Percentiles rank a stretch among this genome's conserved stretches.
phyloP scores from a whole-genome alignment of 2,888 invertebrate genomes.

The Cephus spinipes region DNA sequence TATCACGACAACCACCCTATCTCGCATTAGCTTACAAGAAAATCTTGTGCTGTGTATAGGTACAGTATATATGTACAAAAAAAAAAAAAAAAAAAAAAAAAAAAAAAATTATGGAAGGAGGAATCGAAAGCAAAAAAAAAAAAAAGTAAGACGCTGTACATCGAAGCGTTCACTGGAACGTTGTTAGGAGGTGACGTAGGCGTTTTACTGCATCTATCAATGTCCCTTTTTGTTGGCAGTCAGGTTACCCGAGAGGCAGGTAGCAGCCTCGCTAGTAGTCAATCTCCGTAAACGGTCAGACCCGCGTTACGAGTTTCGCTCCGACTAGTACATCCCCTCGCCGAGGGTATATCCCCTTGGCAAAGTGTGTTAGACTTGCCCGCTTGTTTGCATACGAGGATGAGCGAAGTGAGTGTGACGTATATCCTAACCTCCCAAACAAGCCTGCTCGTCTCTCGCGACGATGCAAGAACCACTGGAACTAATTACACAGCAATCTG shows the following conservation, averaged over 20 bases:
- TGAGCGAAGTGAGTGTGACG: neutral
- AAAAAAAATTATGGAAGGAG: too few species aligned
- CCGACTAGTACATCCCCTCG: neutral
- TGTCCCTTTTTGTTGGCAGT: conserved; percentile 1
- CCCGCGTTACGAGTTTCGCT: conserved; percentile 5
- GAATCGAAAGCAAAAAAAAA: neutral
- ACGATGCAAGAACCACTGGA: conserved; percentile 36
- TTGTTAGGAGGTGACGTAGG: conserved; percentile 2
- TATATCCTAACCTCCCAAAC: neutral
- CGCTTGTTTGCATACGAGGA: neutral
- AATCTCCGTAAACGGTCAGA: conserved; percentile 31
- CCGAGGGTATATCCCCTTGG: neutral
- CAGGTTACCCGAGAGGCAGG: conserved; percentile 12
- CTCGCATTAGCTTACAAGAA: neutral
- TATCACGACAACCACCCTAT: neutral
- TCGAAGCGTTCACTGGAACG: neutral
- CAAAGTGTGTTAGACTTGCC: neutral
- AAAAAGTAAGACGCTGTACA: neutral
- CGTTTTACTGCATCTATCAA: conserved; percentile 18
- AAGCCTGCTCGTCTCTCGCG: conserved; percentile 6
- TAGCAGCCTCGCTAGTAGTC: conserved; percentile 27
- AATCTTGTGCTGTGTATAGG: neutral
- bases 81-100: too few species aligned
- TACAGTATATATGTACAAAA: too few species aligned
- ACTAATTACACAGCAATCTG: conserved; percentile 43